phyloP scores from a whole-genome alignment of 2,113 vertebrate species.

The Plecturocebus donacophilus region DNA sequence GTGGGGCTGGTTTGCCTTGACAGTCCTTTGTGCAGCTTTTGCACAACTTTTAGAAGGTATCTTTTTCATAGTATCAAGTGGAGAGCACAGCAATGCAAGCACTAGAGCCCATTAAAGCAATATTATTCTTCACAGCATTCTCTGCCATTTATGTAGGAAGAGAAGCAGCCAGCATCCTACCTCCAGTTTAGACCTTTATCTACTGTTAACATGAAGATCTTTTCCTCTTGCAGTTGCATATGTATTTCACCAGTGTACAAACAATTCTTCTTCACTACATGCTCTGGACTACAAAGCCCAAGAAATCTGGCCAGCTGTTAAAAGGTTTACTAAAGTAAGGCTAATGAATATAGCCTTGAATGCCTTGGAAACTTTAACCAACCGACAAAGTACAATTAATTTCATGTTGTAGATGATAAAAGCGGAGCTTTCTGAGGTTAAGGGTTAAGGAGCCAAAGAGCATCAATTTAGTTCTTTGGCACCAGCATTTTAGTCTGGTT shows the following conservation, averaged over 20 bases:
- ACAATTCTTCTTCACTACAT: constrained; percentile 66
- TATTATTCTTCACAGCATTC: constrained; percentile 46
- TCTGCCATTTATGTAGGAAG: constrained; percentile 20
- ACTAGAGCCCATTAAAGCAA: not conserved
- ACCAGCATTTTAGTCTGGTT: not conserved
- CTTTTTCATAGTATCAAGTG: constrained; percentile 54
- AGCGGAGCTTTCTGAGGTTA: not conserved
- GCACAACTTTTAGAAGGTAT: not conserved
- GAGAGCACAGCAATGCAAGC: not conserved
- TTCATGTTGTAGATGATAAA: not conserved
- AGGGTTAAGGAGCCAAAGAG: not conserved
- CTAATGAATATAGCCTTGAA: constrained; percentile 45
- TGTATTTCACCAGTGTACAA: not conserved
- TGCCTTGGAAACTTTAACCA: not conserved
- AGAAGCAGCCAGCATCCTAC: not conserved
- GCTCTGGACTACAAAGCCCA: constrained; percentile 74
- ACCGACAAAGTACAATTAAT: not conserved
- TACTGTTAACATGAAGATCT: not conserved
- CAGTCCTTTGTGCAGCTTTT: constrained; percentile 9
- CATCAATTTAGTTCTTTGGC: not conserved
- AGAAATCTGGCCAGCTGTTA: constrained; percentile 76
- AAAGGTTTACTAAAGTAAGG: constrained; percentile 77
- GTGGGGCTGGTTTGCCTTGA: not conserved
- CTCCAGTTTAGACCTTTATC: constrained; percentile 35
- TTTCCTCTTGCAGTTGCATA: not conserved